Base-by-base conservation (phyloP, 2,888 invertebrate species). In the Eudasyphora cyanicolor region DNA sequence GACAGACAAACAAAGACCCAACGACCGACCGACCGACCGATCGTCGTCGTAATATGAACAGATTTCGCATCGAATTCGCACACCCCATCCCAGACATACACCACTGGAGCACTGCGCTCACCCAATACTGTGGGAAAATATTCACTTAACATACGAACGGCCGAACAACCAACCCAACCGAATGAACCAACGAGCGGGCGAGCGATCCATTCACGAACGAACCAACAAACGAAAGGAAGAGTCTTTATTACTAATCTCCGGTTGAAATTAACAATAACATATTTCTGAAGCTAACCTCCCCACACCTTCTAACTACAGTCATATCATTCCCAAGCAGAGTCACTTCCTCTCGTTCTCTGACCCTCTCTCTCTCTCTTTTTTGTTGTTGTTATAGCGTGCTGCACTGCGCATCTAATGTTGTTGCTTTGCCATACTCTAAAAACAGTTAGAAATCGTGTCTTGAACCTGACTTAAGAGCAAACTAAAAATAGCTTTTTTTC, bases 401-500 rank as follows among this genome's bases (percentile, higher is more conserved):
- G 64, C 42, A 14, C 21, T 42, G 62, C 62, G 32, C 49, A 49
- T 49, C 6, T 19, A 49, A 5, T 49, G 51, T n/a, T n/a, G n/a
- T n/a, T 54, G 42, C 38, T 21, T 19, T 62, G 76, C 73, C 82
- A 86, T 88, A 89, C 90, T 87, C 89, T 86, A 90, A 87, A 87
- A 89, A 90, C 90, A 90, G 90, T 90, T 90, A 90, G 90, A 89
- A 90, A 90, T 89, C 90, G 89, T 89, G 90, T 87, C 89, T 90
- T 89, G 87, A 90, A 89, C 89, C 90, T 90, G 89, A 89, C 90
- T 90, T 90, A 89, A 90, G 89, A 87, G 86, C 88, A 71, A 78
- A 76, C 79, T 82, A 85, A 85, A 82, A 84, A 82, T 84, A 79
- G 71, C 77, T 80, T 82, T 81, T 77, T 70, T 76, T 54, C 38